Base-by-base conservation (phyloP, 2,888 invertebrate genomes). In the Phorcus lineatus region DNA sequence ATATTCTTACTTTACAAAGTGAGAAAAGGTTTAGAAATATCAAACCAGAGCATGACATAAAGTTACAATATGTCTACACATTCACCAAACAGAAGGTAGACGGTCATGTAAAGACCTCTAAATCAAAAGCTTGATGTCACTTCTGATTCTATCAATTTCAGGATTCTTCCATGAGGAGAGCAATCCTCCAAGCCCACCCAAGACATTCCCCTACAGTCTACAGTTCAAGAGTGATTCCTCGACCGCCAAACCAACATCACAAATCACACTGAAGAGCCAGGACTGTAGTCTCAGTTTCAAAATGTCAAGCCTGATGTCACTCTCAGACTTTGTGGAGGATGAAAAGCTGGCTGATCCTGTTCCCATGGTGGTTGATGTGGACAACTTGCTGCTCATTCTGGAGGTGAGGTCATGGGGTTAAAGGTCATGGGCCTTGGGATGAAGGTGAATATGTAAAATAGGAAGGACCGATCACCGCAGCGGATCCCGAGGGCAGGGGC, bases 251-350 rank as follows among this genome's bases (percentile, higher is more conserved):
- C 40, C 89, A n/a, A 67, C 81, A 0, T 90, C 89, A 0, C 84
- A 85, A 31, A 80, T 91, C 80, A 84, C 85, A 28, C 80, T 88
- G 16, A 82, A 80, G 31, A 85, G 86, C 0, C 81, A 84, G 24
- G 85, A 88, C 66, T 88, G 86, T 80, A 84, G 83, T n/a, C 81
- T 89, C 66, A 90, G 83, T 82, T 90, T 90, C 85, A 91, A 88
- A 55, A 92, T 85, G 91, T 97, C 96, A 91, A 96, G 97, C 0
- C 95, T 97, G 0, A 95, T 96, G 53, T 97, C 96, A 16, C 93
- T 98, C 17, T 95, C 96, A 0, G 97, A 97, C 93, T 95, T 98
- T 84, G 94, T 96, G 0, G 98, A 98, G 91, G 98, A 98, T 93
- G 98, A 98, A 94, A 95, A 97, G 54, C 94, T 96, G 31, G 95